Percentiles rank a stretch among this genome's conserved stretches.
These are phyloP conservation scores for Plotosus lineatus DNA, from an alignment of 2,113 vertebrate genomes.

Conservation along the genomic window DNA sequence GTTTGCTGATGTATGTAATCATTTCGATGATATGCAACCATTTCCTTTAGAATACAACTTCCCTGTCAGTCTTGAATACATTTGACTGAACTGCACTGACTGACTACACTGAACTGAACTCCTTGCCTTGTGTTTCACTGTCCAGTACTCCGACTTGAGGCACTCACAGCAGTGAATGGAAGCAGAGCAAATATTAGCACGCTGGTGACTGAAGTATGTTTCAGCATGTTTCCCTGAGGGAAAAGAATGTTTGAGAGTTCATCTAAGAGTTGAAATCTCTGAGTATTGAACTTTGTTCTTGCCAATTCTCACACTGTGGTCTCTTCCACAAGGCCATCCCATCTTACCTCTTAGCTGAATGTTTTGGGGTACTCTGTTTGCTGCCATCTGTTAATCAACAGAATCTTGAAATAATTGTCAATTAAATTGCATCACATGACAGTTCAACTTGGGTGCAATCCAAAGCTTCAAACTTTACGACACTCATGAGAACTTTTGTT, in stretches of 20 bases:
- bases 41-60: background rate
- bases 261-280: background rate
- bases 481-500: no score
- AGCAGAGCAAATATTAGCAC: constrained; percentile 26
- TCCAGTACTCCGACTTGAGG: background rate
- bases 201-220: background rate
- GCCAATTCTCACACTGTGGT: background rate
- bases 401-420: no score
- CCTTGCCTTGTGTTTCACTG: background rate
- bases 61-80: background rate
- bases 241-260: background rate
- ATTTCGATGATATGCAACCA: background rate
- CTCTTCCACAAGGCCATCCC: background rate
- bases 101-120: background rate
- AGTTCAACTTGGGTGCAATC: no score
- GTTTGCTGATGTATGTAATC: background rate
- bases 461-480: no score
- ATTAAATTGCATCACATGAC: no score
- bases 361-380: no score
- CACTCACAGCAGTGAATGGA: background rate
- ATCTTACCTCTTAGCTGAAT: no score
- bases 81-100: no score
- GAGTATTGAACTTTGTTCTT: background rate
- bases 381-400: no score
- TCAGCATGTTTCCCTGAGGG: background rate